Conservation (phyloP, 2,888 invertebrate genomes). For the Petrophora chlorosata region DNA sequence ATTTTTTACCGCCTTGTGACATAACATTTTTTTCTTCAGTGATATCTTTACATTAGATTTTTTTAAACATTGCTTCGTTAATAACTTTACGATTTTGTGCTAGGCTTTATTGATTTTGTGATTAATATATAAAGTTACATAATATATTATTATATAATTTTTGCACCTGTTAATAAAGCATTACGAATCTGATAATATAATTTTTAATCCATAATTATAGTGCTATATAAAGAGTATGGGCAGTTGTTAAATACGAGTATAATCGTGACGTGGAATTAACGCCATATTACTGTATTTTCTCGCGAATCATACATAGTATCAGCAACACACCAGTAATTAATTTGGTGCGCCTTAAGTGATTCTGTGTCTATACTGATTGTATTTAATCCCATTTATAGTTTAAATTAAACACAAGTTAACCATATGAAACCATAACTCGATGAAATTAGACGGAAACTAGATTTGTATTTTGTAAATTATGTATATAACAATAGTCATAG, state of each 20-base stretch:
- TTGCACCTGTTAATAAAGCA: conserved; percentile 72
- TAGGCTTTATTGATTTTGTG: conserved; percentile 46
- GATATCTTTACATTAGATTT: too few species aligned
- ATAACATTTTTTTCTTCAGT: too few species aligned
- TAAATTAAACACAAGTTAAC: conserved; percentile 5
- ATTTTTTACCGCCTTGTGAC: too few species aligned
- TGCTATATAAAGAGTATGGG: not conserved
- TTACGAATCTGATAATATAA: conserved; percentile 39
- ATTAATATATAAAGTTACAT: conserved; percentile 57
- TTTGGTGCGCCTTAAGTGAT: too few species aligned
- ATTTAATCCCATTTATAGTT: not conserved
- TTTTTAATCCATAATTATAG: conserved; percentile 18
- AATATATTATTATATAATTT: conserved; percentile 54
- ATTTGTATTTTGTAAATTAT: conserved; percentile 72
- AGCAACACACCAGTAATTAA: too few species aligned
- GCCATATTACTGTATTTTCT: too few species aligned
- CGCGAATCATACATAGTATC: too few species aligned
- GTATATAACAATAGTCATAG: conserved; percentile 74
- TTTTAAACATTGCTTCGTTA: too few species aligned
- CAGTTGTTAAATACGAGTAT: too few species aligned
- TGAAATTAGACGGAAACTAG: conserved; percentile 39
- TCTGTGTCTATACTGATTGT: not conserved
- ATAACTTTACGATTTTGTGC: not conserved
- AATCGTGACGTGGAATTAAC: too few species aligned
- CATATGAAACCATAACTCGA: conserved; percentile 9